Evolutionary conservation across 2,888 invertebrate species (phyloP), one percentile per base, ranked within the genome.

Genomic region (Beris chalybata): DNA sequence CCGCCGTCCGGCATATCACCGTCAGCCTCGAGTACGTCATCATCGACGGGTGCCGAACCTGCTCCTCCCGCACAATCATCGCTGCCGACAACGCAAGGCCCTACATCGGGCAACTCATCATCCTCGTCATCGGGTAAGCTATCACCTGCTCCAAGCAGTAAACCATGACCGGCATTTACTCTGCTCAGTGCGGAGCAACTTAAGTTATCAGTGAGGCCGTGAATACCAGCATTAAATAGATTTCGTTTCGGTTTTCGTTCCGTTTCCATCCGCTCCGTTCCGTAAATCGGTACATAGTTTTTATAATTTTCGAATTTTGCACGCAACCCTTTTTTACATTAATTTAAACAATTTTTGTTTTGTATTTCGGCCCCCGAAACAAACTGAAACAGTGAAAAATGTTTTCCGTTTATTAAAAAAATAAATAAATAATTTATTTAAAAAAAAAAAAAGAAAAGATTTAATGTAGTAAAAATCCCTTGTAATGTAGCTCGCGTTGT

Each of bases 1-100:
- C 79, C 80, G 47, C 80, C 81, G 11, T 76, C 82, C 1, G 81
- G 84, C n/a, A 80, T 83, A 5, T 82, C 84, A 29, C 82, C 85
- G n/a, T 82, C 82, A 4, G 81, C 81, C 4, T 83, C 84, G 22
- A 81, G 83, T 65, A 81, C 82, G 48, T 80, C 83, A 11, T 80
- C 80, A 3, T 81, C 81, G 22, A 79, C 79, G 48, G 79, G 79
- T 58, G 79, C 79, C 67, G 72, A 73, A 47, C 76, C 79, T 43
- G 58, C 71, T 65, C 64, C 70, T 57, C 70, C 74, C 38, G 71
- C 72, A 50, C 74, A 74, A 47, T 68, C 64, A 66, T 64, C 61
- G 15, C 71, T 73, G 66, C 70, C 72, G 7, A 61, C 61, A 30
- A 70, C 47, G 67, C 68, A 73, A 71, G 58, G 74, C 72, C 58